Percentiles rank a stretch among this genome's conserved stretches.
These are phyloP conservation scores for Ctenodactylus gundi DNA, from an alignment of 2,113 vertebrate genomes.

Conservation along the genomic window DNA sequence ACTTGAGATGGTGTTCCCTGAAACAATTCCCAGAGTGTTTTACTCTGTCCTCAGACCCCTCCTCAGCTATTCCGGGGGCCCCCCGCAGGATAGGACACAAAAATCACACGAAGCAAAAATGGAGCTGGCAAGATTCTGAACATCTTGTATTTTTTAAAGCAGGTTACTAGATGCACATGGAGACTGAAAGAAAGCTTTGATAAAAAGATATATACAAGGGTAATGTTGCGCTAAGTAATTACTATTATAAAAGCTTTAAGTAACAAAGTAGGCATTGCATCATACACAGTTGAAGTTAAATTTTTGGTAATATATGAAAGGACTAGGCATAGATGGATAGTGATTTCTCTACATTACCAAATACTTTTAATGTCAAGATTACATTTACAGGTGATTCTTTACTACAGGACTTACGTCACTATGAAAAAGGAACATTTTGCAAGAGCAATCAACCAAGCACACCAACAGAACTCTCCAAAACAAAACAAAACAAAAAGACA, in stretches of 20 bases:
- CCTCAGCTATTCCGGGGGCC: too few relatives aligned
- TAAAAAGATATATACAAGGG: conserved; percentile 29
- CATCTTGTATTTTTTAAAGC: conserved; percentile 9
- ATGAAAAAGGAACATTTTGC: not conserved
- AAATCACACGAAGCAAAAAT: not conserved
- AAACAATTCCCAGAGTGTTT: too few relatives aligned
- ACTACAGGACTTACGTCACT: not conserved
- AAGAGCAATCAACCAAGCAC: not conserved
- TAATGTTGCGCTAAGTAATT: conserved; percentile 1
- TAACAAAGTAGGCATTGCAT: not conserved
- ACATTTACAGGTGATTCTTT: not conserved
- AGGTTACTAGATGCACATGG: conserved; percentile 37
- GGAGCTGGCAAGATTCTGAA: not conserved
- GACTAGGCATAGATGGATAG: too few relatives aligned
- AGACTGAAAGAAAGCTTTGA: conserved; percentile 24
- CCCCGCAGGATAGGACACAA: too few relatives aligned
- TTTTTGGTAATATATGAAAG: not conserved
- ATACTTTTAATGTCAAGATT: not conserved
- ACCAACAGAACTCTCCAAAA: not conserved
- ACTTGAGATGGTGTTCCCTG: too few relatives aligned
- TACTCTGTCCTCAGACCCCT: too few relatives aligned
- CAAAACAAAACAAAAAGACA: not conserved
- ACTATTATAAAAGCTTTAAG: conserved; percentile 29
- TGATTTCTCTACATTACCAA: too few relatives aligned
- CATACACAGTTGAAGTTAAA: conserved; percentile 39